Conservation (phyloP, 2,888 invertebrate species). For the Drosophila quinaria region DNA sequence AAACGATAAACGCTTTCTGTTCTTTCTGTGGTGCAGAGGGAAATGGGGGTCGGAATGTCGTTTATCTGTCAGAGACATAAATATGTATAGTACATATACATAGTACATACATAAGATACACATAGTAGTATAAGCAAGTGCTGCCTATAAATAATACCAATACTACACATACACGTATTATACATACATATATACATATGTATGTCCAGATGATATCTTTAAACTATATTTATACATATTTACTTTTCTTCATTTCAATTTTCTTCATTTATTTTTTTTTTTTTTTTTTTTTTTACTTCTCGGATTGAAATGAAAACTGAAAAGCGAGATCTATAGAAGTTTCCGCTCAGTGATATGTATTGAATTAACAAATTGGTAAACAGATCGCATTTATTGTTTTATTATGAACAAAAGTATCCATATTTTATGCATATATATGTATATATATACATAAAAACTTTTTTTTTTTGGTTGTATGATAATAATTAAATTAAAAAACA, state of each 20-base stretch:
- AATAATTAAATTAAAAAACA: background rate
- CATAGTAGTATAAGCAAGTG: slow-evolving; percentile 53
- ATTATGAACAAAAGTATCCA: background rate
- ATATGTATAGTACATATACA: slow-evolving; percentile 14
- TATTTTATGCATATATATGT: too few relatives aligned
- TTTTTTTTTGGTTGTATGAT: background rate
- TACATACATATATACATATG: slow-evolving; percentile 4
- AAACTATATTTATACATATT: slow-evolving; percentile 56
- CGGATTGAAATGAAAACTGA: slow-evolving; percentile 6
- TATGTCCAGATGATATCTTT: slow-evolving; percentile 48
- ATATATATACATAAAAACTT: too few relatives aligned
- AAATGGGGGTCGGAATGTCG: slow-evolving; percentile 11
- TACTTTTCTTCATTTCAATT: slow-evolving; percentile 24
- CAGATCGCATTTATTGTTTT: slow-evolving; percentile 31
- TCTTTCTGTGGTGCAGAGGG: slow-evolving; percentile 10
- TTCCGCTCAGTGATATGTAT: slow-evolving; percentile 16
- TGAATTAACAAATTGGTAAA: slow-evolving; percentile 39
- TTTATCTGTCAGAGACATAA: slow-evolving; percentile 41
- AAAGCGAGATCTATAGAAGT: slow-evolving; percentile 20
- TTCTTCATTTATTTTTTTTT: slow-evolving; percentile 9
- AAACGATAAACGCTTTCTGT: slow-evolving; percentile 56
- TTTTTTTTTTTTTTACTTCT: background rate
- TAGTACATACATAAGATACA: slow-evolving; percentile 24
- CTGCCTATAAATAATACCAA: slow-evolving; percentile 71
- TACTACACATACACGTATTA: slow-evolving; percentile 22